A percentile compares a stretch with the other conserved stretches of the same genome.
Evolutionary conservation across 2,113 vertebrate genomes (phyloP).

Genomic region (Prinia subflava): DNA sequence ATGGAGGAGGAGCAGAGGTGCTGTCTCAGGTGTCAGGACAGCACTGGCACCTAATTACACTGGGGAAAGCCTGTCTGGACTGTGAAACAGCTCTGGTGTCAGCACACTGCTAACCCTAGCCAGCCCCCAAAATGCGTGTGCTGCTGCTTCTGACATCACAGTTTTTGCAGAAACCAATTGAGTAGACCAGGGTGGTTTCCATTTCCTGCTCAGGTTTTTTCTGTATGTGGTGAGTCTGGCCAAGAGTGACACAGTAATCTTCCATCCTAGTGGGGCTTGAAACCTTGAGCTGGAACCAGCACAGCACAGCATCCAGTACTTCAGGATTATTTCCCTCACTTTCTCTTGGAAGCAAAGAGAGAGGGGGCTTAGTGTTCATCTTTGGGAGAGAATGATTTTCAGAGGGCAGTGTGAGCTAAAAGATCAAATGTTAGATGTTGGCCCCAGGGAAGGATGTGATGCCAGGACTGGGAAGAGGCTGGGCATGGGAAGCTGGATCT

Average conservation of each 20-base stretch:
- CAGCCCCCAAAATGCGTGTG: fast-evolving
- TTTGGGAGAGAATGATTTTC: background rate
- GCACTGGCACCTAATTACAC: background rate
- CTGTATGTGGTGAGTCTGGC: background rate
- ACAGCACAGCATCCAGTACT: background rate
- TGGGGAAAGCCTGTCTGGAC: background rate
- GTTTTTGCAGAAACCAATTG: background rate
- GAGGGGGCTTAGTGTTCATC: background rate
- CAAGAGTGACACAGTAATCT: background rate
- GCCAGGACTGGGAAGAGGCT: background rate
- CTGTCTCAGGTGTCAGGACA: background rate
- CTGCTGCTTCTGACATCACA: background rate
- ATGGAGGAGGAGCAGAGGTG: background rate
- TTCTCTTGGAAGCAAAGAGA: background rate
- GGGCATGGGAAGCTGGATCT: background rate
- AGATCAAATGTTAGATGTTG: background rate
- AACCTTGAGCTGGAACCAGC: background rate
- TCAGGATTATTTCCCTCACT: background rate
- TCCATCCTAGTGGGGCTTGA: background rate
- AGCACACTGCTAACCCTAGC: background rate
- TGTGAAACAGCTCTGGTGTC: background rate
- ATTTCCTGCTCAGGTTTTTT: background rate
- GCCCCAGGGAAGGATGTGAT: background rate
- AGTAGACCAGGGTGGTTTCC: background rate
- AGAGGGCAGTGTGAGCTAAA: background rate